phyloP scores from a whole-genome alignment of 2,888 invertebrate species.

The Drosophila meridiana region DNA sequence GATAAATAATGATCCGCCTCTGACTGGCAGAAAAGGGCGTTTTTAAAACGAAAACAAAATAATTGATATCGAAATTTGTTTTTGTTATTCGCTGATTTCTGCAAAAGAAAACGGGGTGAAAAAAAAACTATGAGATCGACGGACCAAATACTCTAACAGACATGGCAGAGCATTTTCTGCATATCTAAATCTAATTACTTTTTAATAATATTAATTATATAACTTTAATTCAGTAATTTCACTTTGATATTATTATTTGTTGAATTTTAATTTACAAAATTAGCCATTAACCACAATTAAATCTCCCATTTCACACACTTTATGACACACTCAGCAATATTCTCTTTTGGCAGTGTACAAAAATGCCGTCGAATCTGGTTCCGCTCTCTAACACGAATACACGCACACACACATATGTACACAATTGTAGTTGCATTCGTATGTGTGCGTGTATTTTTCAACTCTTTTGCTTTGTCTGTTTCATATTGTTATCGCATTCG shows the following conservation, averaged over 20 bases:
- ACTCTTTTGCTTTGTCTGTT: slow-evolving; percentile 76
- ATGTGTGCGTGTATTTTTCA: slow-evolving; percentile 38
- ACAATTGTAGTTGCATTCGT: background rate
- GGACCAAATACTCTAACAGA: background rate
- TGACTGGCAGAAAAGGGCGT: slow-evolving; percentile 50
- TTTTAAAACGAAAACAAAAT: slow-evolving; percentile 9
- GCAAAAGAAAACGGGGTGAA: slow-evolving; percentile 32
- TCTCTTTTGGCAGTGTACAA: background rate
- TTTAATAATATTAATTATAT: background rate
- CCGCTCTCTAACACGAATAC: slow-evolving; percentile 9
- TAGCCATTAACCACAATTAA: background rate
- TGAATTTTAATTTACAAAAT: background rate
- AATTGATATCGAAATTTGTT: slow-evolving; percentile 49
- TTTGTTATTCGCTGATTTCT: slow-evolving; percentile 50
- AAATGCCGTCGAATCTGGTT: slow-evolving; percentile 48
- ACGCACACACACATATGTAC: background rate
- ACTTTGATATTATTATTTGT: background rate
- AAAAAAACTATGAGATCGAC: background rate
- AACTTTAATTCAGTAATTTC: background rate
- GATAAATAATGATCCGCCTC: slow-evolving; percentile 17
- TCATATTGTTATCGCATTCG: slow-evolving; percentile 54
- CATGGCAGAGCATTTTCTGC: background rate
- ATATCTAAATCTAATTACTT: background rate
- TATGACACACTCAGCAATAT: background rate
- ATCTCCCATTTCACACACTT: background rate